Conservation (phyloP, 1,140 invertebrate species). For the Musca vetustissima region DNA sequence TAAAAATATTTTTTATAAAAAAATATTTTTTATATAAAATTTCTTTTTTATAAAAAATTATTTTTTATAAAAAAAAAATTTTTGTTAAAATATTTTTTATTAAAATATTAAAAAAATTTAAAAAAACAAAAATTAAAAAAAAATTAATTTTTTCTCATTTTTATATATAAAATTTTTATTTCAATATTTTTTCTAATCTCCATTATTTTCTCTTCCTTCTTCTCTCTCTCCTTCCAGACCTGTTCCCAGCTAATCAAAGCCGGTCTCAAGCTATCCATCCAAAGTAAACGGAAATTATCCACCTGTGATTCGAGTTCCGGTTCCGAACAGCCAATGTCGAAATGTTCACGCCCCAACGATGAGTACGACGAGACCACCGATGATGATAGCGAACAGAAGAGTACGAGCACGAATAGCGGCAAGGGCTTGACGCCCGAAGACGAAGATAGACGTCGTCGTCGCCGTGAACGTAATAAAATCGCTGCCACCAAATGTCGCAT, state of each 20-base stretch:
- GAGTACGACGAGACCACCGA: slow-evolving; percentile 49
- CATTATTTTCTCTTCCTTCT: background rate
- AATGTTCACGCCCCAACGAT: slow-evolving; percentile 49
- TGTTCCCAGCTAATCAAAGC: slow-evolving; percentile 89
- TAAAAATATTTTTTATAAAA: no score
- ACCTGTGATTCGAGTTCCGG: slow-evolving; percentile 62
- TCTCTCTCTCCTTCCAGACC: slow-evolving; percentile 61
- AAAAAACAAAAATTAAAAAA: no score
- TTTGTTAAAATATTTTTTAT: no score
- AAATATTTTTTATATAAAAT: no score
- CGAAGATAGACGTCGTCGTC: slow-evolving; percentile 77
- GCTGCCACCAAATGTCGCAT: slow-evolving; percentile 93
- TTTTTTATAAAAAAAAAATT: no score
- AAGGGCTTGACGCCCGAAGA: slow-evolving; percentile 80
- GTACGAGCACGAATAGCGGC: slow-evolving; percentile 28
- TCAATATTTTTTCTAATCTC: background rate
- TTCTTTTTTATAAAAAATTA: no score
- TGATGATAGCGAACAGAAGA: slow-evolving; percentile 47
- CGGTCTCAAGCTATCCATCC: slow-evolving; percentile 84
- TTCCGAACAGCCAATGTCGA: slow-evolving; percentile 58
- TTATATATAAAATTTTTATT: no score
- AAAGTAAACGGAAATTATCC: slow-evolving; percentile 78
- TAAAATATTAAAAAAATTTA: no score
- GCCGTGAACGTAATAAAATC: slow-evolving; percentile 90
- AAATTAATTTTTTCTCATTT: no score